phyloP scores from a whole-genome alignment of 2,113 vertebrate genomes.

The Misgurnus mizolepis region DNA sequence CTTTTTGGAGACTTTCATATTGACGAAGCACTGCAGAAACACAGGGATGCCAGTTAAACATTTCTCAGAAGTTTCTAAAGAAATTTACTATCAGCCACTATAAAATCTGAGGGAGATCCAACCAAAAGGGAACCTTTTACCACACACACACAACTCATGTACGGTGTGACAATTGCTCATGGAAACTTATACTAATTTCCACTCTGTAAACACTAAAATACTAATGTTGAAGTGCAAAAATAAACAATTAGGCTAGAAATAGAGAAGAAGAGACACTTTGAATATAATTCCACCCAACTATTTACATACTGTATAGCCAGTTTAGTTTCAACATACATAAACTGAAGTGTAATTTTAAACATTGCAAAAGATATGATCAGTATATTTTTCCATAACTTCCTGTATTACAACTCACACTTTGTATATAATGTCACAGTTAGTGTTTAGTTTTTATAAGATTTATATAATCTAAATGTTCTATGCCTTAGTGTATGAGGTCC shows the following conservation, averaged over 20 bases:
- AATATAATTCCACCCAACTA: too few relatives aligned
- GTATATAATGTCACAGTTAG: constrained; percentile 30
- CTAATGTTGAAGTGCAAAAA: constrained; percentile 16
- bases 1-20: constrained; percentile 85
- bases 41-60: constrained; percentile 69
- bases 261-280: too few relatives aligned
- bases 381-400: not conserved
- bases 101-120: not conserved
- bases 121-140: not conserved
- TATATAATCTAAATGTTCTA: constrained; percentile 7
- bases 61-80: constrained; percentile 38
- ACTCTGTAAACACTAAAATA: not conserved
- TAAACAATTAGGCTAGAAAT: not conserved
- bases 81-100: not conserved
- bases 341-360: too few relatives aligned
- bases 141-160: not conserved
- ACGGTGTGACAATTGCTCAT: constrained; percentile 14
- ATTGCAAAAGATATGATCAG: not conserved
- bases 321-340: too few relatives aligned
- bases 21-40: constrained; percentile 81
- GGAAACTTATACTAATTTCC: not conserved
- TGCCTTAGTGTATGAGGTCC: not conserved
- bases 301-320: too few relatives aligned
- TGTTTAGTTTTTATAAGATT: not conserved
- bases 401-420: not conserved